phyloP scores from a whole-genome alignment of 2,113 vertebrate genomes.

The Dissostichus mawsoni region DNA sequence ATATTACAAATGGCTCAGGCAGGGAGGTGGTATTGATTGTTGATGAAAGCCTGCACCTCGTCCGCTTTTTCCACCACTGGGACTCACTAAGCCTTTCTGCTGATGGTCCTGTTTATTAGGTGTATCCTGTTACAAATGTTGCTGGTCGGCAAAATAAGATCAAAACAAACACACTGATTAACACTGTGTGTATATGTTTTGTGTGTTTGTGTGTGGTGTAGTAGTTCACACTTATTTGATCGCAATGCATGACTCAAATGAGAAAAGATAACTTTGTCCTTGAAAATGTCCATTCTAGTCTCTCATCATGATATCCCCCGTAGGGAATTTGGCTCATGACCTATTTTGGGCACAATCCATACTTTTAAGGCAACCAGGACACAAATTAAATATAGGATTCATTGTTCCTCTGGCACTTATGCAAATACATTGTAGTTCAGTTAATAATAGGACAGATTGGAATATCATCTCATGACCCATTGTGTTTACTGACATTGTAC shows the following conservation, averaged over 20 bases:
- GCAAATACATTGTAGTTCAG: background rate
- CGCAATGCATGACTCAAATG: background rate
- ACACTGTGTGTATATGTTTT: background rate
- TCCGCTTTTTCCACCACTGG: conserved; percentile 45
- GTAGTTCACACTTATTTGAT: background rate
- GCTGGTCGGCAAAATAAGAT: conserved; percentile 16
- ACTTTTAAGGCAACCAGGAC: conserved; percentile 1
- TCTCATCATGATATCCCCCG: background rate
- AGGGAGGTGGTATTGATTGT: conserved; percentile 60
- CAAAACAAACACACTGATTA: background rate
- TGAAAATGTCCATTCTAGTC: conserved; percentile 44
- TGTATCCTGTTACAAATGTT: conserved; percentile 26
- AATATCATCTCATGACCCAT: background rate
- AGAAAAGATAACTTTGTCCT: conserved; percentile 11
- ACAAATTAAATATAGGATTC: background rate
- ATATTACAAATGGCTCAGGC: conserved; percentile 36
- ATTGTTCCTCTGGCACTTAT: background rate
- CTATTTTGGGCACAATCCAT: conserved; percentile 30
- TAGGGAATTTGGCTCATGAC: conserved; percentile 24
- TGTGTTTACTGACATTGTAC: background rate
- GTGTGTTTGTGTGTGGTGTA: background rate
- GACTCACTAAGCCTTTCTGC: conserved; percentile 49
- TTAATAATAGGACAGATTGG: background rate
- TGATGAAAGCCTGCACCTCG: conserved; percentile 49
- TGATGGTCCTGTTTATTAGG: conserved; percentile 43